phyloP scores from a whole-genome alignment of 2,797 vertebrate genomes.

The Alfaro cultratus region DNA sequence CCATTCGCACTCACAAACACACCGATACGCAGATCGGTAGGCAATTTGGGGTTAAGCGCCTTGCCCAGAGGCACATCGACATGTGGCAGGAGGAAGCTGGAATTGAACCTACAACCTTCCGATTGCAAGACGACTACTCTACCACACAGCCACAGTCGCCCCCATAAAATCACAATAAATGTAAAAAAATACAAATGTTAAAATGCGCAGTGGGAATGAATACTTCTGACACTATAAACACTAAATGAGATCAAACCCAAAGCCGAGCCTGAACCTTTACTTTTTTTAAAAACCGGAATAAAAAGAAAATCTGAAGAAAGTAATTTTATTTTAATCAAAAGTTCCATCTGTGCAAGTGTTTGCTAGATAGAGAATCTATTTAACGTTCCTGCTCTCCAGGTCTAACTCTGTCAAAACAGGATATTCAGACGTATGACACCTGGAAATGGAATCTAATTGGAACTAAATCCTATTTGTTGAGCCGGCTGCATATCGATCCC shows the following conservation, averaged over 20 bases:
- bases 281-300: not conserved
- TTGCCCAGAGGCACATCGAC: too few relatives aligned
- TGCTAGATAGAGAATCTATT: slow-evolving; percentile 33
- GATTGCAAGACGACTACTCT: not conserved
- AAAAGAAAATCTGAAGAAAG: not conserved
- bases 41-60: too few relatives aligned
- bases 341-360: not conserved
- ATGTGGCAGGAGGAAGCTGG: too few relatives aligned
- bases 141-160: not conserved
- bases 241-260: not conserved
- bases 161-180: not conserved
- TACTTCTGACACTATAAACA: not conserved
- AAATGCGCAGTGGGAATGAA: not conserved
- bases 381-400: slow-evolving; percentile 37
- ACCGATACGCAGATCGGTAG: too few relatives aligned
- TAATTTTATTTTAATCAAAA: not conserved
- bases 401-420: slow-evolving; percentile 57
- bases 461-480: slow-evolving; percentile 57
- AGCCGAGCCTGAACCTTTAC: not conserved
- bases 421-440: slow-evolving; percentile 66
- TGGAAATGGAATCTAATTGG: slow-evolving; percentile 70
- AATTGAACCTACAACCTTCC: too few relatives aligned
- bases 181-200: too few relatives aligned
- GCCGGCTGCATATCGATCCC: slow-evolving; percentile 60
- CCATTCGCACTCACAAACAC: too few relatives aligned